Evolutionary conservation across 2,888 invertebrate species (phyloP).

Genomic region (Ashinkailepas kermadecensis): DNA sequence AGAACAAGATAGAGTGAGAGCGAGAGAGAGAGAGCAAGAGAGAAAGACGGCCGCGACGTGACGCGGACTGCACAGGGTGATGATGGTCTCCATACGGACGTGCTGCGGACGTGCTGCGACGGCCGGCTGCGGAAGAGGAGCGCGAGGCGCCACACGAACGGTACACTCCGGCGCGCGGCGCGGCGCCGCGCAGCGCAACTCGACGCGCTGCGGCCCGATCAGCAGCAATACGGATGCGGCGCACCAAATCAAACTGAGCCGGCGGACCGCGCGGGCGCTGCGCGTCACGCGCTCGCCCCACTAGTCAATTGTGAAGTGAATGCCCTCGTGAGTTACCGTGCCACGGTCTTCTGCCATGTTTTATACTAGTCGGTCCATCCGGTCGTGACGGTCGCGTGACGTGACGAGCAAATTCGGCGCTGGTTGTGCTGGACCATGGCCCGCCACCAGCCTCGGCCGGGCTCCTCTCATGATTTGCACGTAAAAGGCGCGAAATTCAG

Average conservation of each 20-base stretch:
- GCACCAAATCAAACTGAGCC: no score
- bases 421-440: background rate
- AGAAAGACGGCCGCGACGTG: no score
- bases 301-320: constrained; percentile 17
- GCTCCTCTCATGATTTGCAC: background rate
- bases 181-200: background rate
- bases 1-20: background rate
- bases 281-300: background rate
- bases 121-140: background rate
- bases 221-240: no score
- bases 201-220: no score
- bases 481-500: background rate
- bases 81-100: constrained; percentile 9
- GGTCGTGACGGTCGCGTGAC: background rate
- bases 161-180: background rate
- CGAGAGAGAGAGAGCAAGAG: no score
- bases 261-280: no score
- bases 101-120: background rate
- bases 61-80: background rate
- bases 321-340: constrained; percentile 12
- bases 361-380: constrained; percentile 11
- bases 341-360: constrained; percentile 19
- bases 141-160: background rate
- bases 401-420: background rate
- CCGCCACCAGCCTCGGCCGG: background rate